A percentile compares a stretch with the other conserved stretches of the same genome.
Conservation (phyloP, 2,797 vertebrate genomes). For the Manis pentadactyla region DNA sequence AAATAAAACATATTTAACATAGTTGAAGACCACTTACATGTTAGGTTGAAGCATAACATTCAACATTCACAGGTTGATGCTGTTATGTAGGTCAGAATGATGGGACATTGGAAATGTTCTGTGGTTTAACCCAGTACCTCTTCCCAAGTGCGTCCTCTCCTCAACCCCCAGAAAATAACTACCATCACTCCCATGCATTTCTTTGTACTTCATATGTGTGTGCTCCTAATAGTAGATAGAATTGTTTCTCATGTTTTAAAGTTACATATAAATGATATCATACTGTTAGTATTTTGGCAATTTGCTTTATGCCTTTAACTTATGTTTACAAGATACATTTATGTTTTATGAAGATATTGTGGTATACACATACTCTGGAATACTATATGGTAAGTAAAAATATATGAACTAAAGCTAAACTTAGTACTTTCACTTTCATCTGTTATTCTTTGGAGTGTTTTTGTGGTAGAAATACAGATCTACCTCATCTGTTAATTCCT, state of each 20-base stretch:
- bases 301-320: neutral
- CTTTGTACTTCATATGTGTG: neutral
- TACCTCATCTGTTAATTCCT: neutral
- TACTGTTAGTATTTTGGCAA: neutral
- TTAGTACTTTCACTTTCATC: neutral
- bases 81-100: neutral
- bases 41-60: neutral
- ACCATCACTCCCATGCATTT: neutral
- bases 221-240: neutral
- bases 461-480: neutral
- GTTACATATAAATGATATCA: neutral
- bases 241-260: neutral
- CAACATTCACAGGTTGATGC: neutral
- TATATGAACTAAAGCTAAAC: neutral
- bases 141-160: neutral
- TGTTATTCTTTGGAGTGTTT: neutral
- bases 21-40: neutral
- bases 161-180: neutral
- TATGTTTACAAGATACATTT: neutral
- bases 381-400: neutral
- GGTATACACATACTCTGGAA: neutral
- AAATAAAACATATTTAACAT: neutral
- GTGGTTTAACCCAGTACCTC: neutral
- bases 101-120: neutral
- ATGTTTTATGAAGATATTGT: neutral